Conservation (phyloP, 2,797 vertebrate genomes). For the Valencia hispanica region DNA sequence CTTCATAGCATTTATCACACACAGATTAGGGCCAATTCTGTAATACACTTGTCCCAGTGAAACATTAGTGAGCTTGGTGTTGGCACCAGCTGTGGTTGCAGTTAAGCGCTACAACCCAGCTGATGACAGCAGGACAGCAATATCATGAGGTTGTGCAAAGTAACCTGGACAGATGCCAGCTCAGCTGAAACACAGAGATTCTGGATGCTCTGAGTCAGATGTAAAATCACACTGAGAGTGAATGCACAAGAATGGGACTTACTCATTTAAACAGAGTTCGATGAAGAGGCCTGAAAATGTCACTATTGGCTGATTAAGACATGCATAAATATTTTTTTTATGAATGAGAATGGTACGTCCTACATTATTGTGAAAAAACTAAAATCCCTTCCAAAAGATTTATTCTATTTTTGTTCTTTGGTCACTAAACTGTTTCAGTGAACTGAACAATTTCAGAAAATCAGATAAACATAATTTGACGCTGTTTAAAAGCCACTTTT, state of each 20-base stretch:
- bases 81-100: constrained; percentile 53
- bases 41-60: constrained; percentile 55
- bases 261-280: constrained; percentile 28
- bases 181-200: constrained; percentile 39
- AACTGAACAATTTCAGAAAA: background rate
- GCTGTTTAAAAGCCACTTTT: background rate
- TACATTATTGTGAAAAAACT: background rate
- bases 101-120: constrained; percentile 56
- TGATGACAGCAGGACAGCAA: constrained; percentile 50
- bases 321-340: background rate
- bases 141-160: constrained; percentile 45
- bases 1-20: constrained; percentile 59
- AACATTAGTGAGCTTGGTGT: constrained; percentile 58
- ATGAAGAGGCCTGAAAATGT: background rate
- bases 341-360: background rate
- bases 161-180: constrained; percentile 55
- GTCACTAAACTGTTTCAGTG: background rate
- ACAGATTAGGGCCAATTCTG: constrained; percentile 56
- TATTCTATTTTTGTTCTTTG: background rate
- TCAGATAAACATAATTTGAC: background rate
- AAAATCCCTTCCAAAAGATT: background rate
- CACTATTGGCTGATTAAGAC: too few species aligned
- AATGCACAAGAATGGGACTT: constrained; percentile 18
- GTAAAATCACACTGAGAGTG: constrained; percentile 30
- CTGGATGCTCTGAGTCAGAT: constrained; percentile 39